phyloP scores from a whole-genome alignment of 92 coral and sea anemone genomes.

The Heteractis magnifica region DNA sequence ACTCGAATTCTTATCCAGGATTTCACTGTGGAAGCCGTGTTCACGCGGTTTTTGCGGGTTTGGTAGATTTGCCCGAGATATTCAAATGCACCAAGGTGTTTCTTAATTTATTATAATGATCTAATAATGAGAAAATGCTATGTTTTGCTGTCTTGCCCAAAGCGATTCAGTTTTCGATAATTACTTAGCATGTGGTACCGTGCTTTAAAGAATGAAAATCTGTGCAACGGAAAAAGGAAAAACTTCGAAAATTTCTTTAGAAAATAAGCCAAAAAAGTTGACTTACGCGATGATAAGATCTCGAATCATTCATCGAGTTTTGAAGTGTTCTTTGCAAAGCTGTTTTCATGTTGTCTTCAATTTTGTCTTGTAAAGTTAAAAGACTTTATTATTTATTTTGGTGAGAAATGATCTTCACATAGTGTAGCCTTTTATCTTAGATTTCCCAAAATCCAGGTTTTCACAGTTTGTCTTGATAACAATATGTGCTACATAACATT shows the following conservation, averaged over 20 bases:
- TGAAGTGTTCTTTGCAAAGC: not conserved
- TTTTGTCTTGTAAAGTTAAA: not conserved
- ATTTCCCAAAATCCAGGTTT: not conserved
- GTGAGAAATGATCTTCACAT: not conserved
- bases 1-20: not conserved
- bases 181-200: no score
- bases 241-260: not conserved
- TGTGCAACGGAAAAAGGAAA: not conserved
- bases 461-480: not conserved
- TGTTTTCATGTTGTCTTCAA: not conserved
- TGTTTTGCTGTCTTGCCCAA: not conserved
- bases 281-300: not conserved
- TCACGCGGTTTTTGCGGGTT: constrained; percentile 3
- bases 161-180: not conserved
- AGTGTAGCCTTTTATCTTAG: not conserved
- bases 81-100: not conserved
- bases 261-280: not conserved
- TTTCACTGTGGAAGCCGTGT: not conserved
- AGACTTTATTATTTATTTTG: not conserved
- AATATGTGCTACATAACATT: no score
- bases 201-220: not conserved
- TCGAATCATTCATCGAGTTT: not conserved
- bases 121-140: not conserved
- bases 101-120: not conserved
- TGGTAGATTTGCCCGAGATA: not conserved